Evolutionary conservation across 2,888 invertebrate genomes (phyloP).

Genomic region (Drosophila basisetae): DNA sequence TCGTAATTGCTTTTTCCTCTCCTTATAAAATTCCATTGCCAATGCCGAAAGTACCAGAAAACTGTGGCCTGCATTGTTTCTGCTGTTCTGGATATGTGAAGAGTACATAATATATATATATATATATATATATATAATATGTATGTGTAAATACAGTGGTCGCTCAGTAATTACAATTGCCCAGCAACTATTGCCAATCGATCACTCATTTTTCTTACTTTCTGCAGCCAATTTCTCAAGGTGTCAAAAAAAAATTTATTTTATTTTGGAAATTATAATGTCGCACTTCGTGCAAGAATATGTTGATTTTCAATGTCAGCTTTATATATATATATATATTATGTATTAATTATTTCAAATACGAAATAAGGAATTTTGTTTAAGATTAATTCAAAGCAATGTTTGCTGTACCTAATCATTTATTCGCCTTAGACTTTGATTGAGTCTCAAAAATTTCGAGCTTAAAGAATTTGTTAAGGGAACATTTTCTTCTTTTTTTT

Average conservation of each 20-base stretch:
- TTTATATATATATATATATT: too few species aligned
- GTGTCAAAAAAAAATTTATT: background rate
- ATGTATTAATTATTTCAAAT: background rate
- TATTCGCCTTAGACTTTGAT: background rate
- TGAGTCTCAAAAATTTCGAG: background rate
- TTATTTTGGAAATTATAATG: background rate
- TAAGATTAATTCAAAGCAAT: background rate
- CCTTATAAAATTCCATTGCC: slow-evolving; percentile 1
- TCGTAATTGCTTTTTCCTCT: slow-evolving; percentile 10
- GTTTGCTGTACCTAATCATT: background rate
- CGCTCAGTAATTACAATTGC: background rate
- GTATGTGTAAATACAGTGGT: background rate
- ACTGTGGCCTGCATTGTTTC: background rate
- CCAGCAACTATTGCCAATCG: background rate
- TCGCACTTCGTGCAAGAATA: background rate
- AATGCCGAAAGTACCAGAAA: background rate
- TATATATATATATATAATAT: background rate
- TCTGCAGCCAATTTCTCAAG: background rate
- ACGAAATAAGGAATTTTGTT: background rate
- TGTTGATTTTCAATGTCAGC: too few species aligned
- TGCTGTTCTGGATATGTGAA: background rate
- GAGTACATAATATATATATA: background rate
- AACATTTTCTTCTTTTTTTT: background rate
- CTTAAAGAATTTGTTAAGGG: too few species aligned
- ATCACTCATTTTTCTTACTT: background rate